These are phyloP conservation scores for Sebastes fasciatus DNA, from an alignment of 2,113 vertebrate genomes.

Conservation along the genomic window DNA sequence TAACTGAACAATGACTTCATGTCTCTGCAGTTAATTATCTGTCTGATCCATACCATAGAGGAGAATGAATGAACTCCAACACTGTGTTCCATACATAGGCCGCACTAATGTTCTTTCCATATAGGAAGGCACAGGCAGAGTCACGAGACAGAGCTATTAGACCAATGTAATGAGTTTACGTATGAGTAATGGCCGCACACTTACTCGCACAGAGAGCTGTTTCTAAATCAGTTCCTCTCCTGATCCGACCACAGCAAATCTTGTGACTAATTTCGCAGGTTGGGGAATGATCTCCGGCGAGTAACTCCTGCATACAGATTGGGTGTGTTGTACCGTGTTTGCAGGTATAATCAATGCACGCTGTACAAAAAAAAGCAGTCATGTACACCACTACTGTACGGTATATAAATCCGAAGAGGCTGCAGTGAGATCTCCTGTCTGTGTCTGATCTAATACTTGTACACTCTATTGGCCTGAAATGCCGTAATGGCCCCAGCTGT, in stretches of 20 bases:
- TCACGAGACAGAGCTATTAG: conserved; percentile 71
- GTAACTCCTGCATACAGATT: conserved; percentile 19
- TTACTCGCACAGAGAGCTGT: conserved; percentile 43
- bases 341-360: neutral
- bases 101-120: conserved; percentile 72
- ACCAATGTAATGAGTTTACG: conserved; percentile 74
- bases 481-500: conserved; percentile 59
- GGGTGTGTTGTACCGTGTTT: neutral
- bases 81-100: conserved; percentile 61
- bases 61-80: conserved; percentile 72
- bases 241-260: conserved; percentile 27
- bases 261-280: conserved; percentile 42
- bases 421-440: conserved; percentile 22
- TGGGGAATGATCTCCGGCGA: conserved; percentile 18
- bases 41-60: conserved; percentile 75
- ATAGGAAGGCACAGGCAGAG: conserved; percentile 54
- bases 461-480: conserved; percentile 53
- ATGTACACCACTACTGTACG: conserved; percentile 5
- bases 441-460: conserved; percentile 48
- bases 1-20: conserved; percentile 75
- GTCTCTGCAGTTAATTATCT: conserved; percentile 77
- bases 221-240: conserved; percentile 54
- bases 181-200: conserved; percentile 74
- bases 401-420: conserved; percentile 36
- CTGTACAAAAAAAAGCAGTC: conserved; percentile 12